Evolutionary conservation across 2,113 vertebrate species (phyloP).

Genomic region (Mohoua ochrocephala): DNA sequence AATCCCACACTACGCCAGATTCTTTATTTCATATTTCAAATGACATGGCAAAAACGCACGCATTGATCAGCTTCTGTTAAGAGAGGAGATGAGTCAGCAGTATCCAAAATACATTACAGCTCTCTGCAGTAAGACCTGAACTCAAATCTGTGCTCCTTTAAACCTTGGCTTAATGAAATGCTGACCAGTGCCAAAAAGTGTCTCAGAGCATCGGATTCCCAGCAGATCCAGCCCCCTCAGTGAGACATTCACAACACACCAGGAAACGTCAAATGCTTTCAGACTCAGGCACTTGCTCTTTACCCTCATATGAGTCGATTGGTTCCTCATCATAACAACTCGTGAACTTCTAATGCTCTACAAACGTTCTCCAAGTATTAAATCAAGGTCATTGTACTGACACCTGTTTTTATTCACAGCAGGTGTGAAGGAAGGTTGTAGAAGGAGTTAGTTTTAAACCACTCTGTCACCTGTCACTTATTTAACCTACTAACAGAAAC

Average conservation of each 20-base stretch:
- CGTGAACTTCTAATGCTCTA: neutral
- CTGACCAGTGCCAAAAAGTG: neutral
- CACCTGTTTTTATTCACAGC: neutral
- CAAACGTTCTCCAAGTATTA: neutral
- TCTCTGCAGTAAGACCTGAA: neutral
- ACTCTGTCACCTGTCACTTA: neutral
- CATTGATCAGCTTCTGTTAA: neutral
- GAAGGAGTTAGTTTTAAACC: neutral
- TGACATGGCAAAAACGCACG: accelerated
- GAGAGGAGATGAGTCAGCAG: neutral
- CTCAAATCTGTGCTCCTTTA: neutral
- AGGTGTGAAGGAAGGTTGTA: neutral
- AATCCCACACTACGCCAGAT: neutral
- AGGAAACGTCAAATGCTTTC: neutral
- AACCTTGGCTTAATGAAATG: neutral
- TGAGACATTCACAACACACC: neutral
- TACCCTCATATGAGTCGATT: neutral
- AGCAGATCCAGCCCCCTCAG: neutral
- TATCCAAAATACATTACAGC: neutral
- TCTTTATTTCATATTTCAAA: neutral
- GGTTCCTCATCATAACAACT: neutral
- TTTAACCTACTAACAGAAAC: neutral
- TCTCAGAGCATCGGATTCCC: neutral
- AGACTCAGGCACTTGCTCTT: neutral
- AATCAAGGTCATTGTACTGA: neutral